These are phyloP conservation scores for Hassar affinis DNA, from an alignment of 2,113 vertebrate species.

Conservation along the genomic window DNA sequence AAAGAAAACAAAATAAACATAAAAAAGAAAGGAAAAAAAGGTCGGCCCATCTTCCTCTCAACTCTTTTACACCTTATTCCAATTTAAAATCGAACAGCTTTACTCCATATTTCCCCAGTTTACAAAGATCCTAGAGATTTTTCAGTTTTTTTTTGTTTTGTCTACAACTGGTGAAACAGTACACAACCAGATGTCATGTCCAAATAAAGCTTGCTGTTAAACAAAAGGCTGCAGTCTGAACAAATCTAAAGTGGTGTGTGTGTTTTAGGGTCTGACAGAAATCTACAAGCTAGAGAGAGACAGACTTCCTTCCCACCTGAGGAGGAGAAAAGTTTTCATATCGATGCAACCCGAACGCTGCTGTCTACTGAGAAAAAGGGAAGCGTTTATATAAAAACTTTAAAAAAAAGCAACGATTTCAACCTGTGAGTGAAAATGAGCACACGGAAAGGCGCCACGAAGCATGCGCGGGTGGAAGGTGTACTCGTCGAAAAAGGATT, in stretches of 20 bases:
- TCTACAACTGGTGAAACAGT: conserved; percentile 66
- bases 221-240: conserved; percentile 78
- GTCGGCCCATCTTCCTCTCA: conserved; percentile 36
- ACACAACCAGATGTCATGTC: conserved; percentile 77
- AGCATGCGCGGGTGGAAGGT: conserved; percentile 4
- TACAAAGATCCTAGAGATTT: conserved; percentile 66
- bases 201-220: conserved; percentile 83
- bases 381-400: too few relatives aligned
- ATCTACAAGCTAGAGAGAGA: conserved; percentile 72
- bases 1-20: neutral
- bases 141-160: conserved; percentile 56
- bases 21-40: conserved; percentile 4
- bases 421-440: conserved; percentile 59
- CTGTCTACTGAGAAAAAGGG: conserved; percentile 65
- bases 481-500: conserved; percentile 49
- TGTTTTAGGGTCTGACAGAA: conserved; percentile 73
- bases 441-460: conserved; percentile 34
- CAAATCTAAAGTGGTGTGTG: conserved; percentile 62
- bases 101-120: conserved; percentile 61
- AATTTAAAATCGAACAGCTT: conserved; percentile 53
- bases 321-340: conserved; percentile 12
- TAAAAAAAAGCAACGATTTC: conserved; percentile 53
- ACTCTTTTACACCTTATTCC: conserved; percentile 43
- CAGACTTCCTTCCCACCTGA: conserved; percentile 51
- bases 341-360: conserved; percentile 42